Base-by-base conservation (phyloP, 1,140 invertebrate genomes). In the Drosophila ananassae region DNA sequence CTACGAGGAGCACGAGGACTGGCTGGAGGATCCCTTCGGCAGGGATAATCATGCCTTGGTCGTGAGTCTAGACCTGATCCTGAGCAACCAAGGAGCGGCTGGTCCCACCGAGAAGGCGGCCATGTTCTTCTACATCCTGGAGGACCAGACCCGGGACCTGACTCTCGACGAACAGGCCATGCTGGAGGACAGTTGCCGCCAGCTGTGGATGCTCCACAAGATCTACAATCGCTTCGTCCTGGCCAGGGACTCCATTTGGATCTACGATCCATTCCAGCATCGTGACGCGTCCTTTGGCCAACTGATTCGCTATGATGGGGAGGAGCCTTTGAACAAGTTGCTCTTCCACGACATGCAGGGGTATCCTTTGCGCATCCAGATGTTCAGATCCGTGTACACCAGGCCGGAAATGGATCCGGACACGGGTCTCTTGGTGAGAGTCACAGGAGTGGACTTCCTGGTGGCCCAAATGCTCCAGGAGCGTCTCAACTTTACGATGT, bases 321-420 rank as follows among this genome's bases (percentile, higher is more conserved):
- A 48, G 0, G 69, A 87, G 34, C 24, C 71, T 0, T 21, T 87
- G 37, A 41, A 67, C 5, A 30, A 30, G 2, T 32, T 56, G 7
- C 41, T 89, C 8, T 90, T 91, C 30, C 73, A 54, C 7, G 69
- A 92, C 48, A 73, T 92, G 61, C 60, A 44, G 9, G 79, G 78
- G 0, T 92, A 92, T 83, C 82, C 89, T 0, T 0, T 92, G 47
- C 73, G 78, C 0, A 61, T 91, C 1, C 87, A 92, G 52, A 90
- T 91, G 34, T 92, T 91, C 39, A 76, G 54, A 46, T 90, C 89
- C 1, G 83, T 90, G 5, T 92, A 83, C 28, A 73, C 89, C 2
- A 52, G 68, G 1, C 61, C 89, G 2, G 12, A 68, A 8, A 2
- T 71, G 0, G 80, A 91, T 32, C 37, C 28, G 5, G 2, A 55